Percentiles rank a stretch among this genome's conserved stretches.
phyloP scores from a whole-genome alignment of 2,113 vertebrate genomes.

The Neogobius melanostomus region DNA sequence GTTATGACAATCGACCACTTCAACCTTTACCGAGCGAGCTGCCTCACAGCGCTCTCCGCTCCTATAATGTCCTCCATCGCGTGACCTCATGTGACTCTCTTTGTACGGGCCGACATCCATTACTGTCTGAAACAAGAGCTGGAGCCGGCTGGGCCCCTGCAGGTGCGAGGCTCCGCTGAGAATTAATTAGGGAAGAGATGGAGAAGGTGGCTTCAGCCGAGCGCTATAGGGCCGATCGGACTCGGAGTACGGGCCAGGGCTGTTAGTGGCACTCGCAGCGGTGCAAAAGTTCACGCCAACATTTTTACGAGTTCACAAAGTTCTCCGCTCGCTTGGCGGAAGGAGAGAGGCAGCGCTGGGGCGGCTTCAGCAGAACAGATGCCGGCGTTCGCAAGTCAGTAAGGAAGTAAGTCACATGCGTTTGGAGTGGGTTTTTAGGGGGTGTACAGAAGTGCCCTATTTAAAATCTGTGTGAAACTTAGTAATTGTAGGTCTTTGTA shows the following conservation, averaged over 20 bases:
- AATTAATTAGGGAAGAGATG: conserved; percentile 66
- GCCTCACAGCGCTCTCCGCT: conserved; percentile 7
- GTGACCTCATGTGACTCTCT: conserved; percentile 41
- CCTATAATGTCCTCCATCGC: conserved; percentile 24
- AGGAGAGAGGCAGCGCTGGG: conserved; percentile 18
- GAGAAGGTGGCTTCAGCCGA: conserved; percentile 54
- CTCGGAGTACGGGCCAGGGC: conserved; percentile 41
- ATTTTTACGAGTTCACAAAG: conserved; percentile 62
- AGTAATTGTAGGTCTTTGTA: too few relatives aligned
- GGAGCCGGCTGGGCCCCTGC: conserved; percentile 32
- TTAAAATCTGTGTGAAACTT: too few relatives aligned
- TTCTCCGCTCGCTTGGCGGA: conserved; percentile 28
- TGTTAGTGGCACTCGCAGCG: conserved; percentile 34
- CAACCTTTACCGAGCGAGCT: neutral
- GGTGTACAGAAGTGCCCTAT: too few relatives aligned
- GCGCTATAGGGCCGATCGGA: conserved; percentile 8
- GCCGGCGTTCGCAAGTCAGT: conserved; percentile 44
- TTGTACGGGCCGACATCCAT: conserved; percentile 53
- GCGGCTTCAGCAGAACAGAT: conserved; percentile 46
- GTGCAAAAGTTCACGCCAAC: conserved; percentile 63
- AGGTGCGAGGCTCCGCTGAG: conserved; percentile 56
- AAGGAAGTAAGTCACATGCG: conserved; percentile 20
- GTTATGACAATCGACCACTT: too few relatives aligned
- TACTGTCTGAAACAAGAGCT: conserved; percentile 57
- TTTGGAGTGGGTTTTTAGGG: conserved; percentile 29